Evolutionary conservation across 2,888 invertebrate genomes (phyloP).

Genomic region (Callinectes sapidus): DNA sequence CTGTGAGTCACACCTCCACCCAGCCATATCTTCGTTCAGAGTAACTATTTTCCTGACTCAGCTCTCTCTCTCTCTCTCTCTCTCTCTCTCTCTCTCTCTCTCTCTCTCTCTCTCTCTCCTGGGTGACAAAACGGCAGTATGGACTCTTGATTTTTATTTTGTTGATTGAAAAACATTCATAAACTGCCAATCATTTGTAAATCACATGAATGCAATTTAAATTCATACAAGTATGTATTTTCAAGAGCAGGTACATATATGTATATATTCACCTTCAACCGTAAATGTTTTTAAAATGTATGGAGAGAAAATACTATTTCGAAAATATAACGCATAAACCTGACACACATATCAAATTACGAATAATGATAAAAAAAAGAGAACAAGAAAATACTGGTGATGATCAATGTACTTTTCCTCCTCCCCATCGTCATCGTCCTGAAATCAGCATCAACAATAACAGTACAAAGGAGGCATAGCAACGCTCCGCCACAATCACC

Average conservation of each 20-base stretch:
- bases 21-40: neutral
- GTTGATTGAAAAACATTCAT: neutral
- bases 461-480: neutral
- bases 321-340: neutral
- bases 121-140: neutral
- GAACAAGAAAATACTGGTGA: neutral
- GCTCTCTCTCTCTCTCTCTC: constrained; percentile 33
- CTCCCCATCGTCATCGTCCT: neutral
- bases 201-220: neutral
- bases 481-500: neutral
- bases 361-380: too few species aligned
- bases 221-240: neutral
- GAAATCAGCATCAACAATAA: neutral
- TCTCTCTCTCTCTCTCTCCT: constrained; percentile 30
- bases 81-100: constrained; percentile 40
- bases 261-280: neutral
- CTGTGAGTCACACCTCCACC: neutral
- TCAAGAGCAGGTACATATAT: neutral
- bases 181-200: neutral
- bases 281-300: neutral
- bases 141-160: neutral
- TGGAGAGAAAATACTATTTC: neutral
- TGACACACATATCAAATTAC: neutral
- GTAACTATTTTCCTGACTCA: neutral
- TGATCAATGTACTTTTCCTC: neutral